phyloP scores from a whole-genome alignment of 2,113 vertebrate genomes.

The Crotalus viridis region DNA sequence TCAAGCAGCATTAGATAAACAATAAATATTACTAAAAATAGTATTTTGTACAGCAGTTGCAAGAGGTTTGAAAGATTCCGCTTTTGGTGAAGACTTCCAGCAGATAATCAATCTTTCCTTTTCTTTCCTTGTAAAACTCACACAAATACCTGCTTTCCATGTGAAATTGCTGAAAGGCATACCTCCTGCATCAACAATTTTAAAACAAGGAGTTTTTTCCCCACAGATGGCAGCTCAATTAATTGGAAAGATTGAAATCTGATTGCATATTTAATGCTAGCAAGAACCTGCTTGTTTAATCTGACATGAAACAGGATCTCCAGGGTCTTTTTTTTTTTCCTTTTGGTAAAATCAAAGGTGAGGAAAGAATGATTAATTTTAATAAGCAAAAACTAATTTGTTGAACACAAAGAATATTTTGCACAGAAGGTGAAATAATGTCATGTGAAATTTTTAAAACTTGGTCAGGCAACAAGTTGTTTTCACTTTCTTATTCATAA shows the following conservation, averaged over 20 bases:
- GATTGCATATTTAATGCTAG: slow-evolving; percentile 53
- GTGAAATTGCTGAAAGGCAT: slow-evolving; percentile 56
- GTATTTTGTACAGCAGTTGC: not conserved
- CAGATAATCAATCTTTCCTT: not conserved
- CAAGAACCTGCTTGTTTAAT: slow-evolving; percentile 55
- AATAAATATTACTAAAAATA: not conserved
- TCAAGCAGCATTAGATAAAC: not conserved
- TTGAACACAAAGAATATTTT: slow-evolving; percentile 45
- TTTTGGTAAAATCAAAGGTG: slow-evolving; percentile 53
- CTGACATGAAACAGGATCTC: slow-evolving; percentile 53
- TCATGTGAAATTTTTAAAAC: slow-evolving; percentile 37
- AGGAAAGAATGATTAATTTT: slow-evolving; percentile 19
- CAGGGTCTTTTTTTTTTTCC: slow-evolving; percentile 39
- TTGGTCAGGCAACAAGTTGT: slow-evolving; percentile 25
- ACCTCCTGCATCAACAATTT: slow-evolving; percentile 60
- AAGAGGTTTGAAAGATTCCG: not conserved
- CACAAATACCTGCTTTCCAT: slow-evolving; percentile 28
- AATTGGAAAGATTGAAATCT: slow-evolving; percentile 57
- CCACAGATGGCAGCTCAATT: slow-evolving; percentile 38
- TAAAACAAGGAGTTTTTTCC: slow-evolving; percentile 34
- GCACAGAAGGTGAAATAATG: slow-evolving; percentile 12
- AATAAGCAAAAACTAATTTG: slow-evolving; percentile 52
- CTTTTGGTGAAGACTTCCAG: not conserved
- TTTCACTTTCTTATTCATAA: not conserved
- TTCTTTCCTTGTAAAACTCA: slow-evolving; percentile 14